Evolutionary conservation across 2,113 vertebrate genomes (phyloP).

Genomic region (Theristicus caerulescens): DNA sequence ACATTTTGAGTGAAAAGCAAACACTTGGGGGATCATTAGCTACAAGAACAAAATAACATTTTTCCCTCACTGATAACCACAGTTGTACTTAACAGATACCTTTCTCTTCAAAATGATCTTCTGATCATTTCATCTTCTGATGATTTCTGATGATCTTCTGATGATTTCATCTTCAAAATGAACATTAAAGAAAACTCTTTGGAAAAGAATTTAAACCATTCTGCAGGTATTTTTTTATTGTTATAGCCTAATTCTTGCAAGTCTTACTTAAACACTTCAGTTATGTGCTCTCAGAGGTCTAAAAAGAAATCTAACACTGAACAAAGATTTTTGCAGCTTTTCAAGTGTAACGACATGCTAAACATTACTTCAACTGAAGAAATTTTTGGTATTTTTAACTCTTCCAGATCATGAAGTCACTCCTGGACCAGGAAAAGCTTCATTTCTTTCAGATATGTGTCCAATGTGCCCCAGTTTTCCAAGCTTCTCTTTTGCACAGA

Average conservation of each 20-base stretch:
- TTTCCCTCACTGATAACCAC: neutral
- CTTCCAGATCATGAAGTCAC: neutral
- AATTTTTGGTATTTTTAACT: neutral
- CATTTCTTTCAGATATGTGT: neutral
- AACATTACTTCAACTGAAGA: neutral
- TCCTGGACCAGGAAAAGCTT: neutral
- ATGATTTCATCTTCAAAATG: neutral
- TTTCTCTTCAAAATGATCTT: neutral
- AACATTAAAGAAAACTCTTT: neutral
- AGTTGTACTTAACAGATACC: neutral
- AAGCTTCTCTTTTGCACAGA: neutral
- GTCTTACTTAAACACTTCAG: neutral
- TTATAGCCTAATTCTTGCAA: neutral
- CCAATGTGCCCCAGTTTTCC: neutral
- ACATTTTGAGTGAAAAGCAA: neutral
- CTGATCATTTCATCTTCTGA: too few species aligned
- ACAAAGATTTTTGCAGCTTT: neutral
- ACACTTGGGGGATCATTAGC: neutral
- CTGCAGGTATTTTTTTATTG: neutral
- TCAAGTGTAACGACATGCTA: neutral
- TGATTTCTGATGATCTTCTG: too few species aligned
- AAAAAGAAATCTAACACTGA: neutral
- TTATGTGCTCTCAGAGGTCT: fast-evolving
- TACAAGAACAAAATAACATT: neutral
- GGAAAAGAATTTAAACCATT: neutral